These are phyloP conservation scores for Chloroceryle aenea DNA, from an alignment of 2,113 vertebrate genomes.

Conservation along the genomic window DNA sequence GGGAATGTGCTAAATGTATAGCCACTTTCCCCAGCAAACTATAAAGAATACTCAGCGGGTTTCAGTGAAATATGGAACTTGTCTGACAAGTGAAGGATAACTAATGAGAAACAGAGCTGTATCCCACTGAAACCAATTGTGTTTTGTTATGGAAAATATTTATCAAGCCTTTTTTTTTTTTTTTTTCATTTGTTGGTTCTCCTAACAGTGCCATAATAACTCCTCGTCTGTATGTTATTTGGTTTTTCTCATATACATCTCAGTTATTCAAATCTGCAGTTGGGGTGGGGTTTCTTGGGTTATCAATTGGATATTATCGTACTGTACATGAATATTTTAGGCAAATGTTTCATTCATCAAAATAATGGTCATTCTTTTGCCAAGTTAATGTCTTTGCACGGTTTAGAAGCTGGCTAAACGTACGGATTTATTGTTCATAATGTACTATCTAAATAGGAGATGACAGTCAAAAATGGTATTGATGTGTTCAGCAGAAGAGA, in stretches of 20 bases:
- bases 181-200: constrained; percentile 64
- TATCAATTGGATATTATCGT: constrained; percentile 39
- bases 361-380: constrained; percentile 66
- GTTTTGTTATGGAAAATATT: constrained; percentile 78
- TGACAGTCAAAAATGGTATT: constrained; percentile 56
- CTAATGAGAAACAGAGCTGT: constrained; percentile 72
- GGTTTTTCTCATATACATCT: background rate
- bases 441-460: constrained; percentile 32
- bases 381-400: constrained; percentile 52
- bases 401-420: constrained; percentile 43
- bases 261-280: constrained; percentile 5
- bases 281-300: background rate
- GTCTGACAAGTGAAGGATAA: constrained; percentile 72
- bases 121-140: constrained; percentile 75
- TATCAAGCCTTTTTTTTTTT: constrained; percentile 52
- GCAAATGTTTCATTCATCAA: constrained; percentile 62
- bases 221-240: background rate
- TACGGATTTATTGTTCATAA: constrained; percentile 50
- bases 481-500: constrained; percentile 59
- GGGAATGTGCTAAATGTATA: constrained; percentile 57
- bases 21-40: constrained; percentile 57
- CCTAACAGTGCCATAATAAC: constrained; percentile 50
- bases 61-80: constrained; percentile 66
- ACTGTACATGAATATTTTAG: constrained; percentile 60
- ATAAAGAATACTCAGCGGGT: constrained; percentile 60